Percentiles rank a stretch among this genome's conserved stretches.
Evolutionary conservation across 1,140 invertebrate species (phyloP).

Genomic region (Zaprionus tsacasi): DNA sequence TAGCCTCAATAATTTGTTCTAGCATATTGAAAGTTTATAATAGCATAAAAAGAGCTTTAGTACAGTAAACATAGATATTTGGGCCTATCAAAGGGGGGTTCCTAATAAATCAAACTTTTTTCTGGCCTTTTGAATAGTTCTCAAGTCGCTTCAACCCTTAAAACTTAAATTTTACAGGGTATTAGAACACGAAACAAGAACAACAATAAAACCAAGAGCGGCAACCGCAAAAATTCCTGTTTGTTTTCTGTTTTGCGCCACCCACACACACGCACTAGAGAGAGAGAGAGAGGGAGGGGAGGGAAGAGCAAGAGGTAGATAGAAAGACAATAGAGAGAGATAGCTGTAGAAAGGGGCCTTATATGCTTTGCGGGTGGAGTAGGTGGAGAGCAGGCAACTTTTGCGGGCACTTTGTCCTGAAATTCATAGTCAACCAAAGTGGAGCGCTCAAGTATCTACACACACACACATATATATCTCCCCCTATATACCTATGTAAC

Average conservation of each 20-base stretch:
- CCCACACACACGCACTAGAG: constrained; percentile 14
- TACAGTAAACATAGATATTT: no score
- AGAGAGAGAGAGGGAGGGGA: background rate
- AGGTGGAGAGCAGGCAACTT: constrained; percentile 6
- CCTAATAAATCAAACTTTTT: background rate
- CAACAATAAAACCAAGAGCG: constrained; percentile 36
- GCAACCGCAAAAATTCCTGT: constrained; percentile 55
- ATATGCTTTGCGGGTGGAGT: background rate
- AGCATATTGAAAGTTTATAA: background rate
- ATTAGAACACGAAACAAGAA: constrained; percentile 27
- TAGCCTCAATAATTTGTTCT: background rate
- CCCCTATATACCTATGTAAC: background rate
- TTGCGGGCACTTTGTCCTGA: constrained; percentile 35
- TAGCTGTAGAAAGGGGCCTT: background rate
- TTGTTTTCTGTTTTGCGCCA: constrained; percentile 42
- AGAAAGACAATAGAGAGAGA: background rate
- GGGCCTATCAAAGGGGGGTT: no score
- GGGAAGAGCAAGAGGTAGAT: background rate
- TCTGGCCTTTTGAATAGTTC: background rate
- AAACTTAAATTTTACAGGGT: constrained; percentile 15
- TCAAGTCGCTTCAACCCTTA: background rate
- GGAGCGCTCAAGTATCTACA: constrained; percentile 27
- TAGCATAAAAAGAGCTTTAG: background rate
- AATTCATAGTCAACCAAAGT: constrained; percentile 37
- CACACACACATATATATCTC: background rate